Evolutionary conservation across 2,888 invertebrate species (phyloP), one percentile per base, ranked within the genome.

Genomic region (Ecliptopera silaceata): DNA sequence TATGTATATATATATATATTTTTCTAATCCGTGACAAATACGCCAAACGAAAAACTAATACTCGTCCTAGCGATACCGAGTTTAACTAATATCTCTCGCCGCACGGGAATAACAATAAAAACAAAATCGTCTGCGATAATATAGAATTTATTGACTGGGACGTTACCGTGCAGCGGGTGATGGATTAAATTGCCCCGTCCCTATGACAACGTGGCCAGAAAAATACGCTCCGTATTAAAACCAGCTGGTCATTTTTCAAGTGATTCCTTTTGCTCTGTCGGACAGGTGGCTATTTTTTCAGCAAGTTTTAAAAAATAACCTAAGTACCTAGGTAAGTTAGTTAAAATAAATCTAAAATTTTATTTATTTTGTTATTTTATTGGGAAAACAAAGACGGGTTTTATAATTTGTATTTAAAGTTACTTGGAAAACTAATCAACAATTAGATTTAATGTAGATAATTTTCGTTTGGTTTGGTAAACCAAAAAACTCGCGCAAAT

Each of bases 101-200:
- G 69, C 79, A 71, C 77, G 69, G 70, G 74, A 64, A 73, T 80
- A 82, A 86, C 82, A 87, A 87, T 85, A 88, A 88, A 88, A 88
- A 82, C 84, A 87, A 85, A 89, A 85, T 79, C 81, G 80, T 77
- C 79, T 78, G 79, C 82, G 81, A 85, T 87, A 84, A 88, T 86
- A 86, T 81, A 88, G 85, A 89, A 89, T 89, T 88, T 90, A 90
- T 88, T 84, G 90, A 75, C 77, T 80, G 79, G 84, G 82, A 79
- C 82, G 80, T 78, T 75, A 71, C 77, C 79, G 79, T 75, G 82
- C 79, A 82, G 71, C 78, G 82, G 79, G 81, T 91, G 91, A 92
- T 92, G 90, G 91, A 92, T 92, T 91, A 92, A 92, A 92, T 92
- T 92, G 92, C 91, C 89, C 82, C 81, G 74, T 80, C 90, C 88